Evolutionary conservation across 2,797 vertebrate species (phyloP), one percentile per base, ranked within the genome.

Genomic region (Anguilla obscura): DNA sequence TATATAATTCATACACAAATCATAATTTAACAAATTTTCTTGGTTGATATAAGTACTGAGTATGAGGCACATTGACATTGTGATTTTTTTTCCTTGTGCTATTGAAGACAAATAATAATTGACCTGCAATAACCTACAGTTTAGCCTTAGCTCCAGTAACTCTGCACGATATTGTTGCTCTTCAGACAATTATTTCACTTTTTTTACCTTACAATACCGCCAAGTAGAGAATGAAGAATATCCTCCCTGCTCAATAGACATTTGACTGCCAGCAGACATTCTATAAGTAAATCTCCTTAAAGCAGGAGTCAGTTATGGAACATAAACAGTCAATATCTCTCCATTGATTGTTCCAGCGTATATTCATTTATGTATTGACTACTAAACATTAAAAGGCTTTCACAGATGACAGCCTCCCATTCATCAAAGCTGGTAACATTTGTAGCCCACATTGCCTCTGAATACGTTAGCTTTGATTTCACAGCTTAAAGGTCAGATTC

Each of bases 341-440:
- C 82, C 84, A 89, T 89, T 89, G 88, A 84, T 90, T 76, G 89
- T 88, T 90, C 88, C 88, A 90, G 89, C 89, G 88, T 90, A 89
- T 91, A 88, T 90, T 89, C 88, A 90, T 87, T 76, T 60, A 84
- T 86, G 87, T 87, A 89, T 90, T 86, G 90, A 91, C 91, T 87
- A 85, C 63, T 88, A 71, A 89, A 88, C 90, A 89, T 92, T 92
- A 92, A 92, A 91, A 90, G 90, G 88, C 82, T 89, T 89, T 87
- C 83, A 86, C 82, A 85, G 86, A 87, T 40, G 83, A 66, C 52
- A 84, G 80, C 84, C n/a, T 30, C 48, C 52, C 86, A 69, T 60
- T 84, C 86, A 60, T 89, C 86, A 87, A 66, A 86, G 71, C 86
- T 50, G 80, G 84, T 87, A 89, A 79, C 86, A 85, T 87, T 87